Conservation (phyloP, 2,888 invertebrate genomes). For the Lasius fuliginosus region DNA sequence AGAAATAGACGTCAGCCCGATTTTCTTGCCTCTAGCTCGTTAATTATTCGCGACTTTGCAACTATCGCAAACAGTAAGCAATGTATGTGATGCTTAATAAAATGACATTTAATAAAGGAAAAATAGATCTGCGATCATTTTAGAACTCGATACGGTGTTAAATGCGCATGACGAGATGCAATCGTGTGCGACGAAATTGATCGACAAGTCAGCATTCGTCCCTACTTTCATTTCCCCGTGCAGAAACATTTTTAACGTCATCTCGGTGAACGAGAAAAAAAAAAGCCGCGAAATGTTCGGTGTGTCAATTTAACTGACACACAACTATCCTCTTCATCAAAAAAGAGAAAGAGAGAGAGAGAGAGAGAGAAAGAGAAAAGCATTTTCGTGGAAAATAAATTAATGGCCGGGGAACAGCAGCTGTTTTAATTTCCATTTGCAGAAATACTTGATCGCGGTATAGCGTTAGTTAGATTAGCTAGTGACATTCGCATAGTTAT, state of each 20-base stretch:
- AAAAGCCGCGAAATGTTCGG: slow-evolving; percentile 25
- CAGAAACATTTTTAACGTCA: slow-evolving; percentile 40
- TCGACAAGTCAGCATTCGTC: slow-evolving; percentile 42
- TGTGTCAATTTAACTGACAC: slow-evolving; percentile 50
- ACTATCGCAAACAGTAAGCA: neutral
- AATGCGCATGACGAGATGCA: slow-evolving; percentile 27
- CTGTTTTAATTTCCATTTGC: slow-evolving; percentile 40
- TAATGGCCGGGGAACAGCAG: neutral
- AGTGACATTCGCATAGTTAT: neutral
- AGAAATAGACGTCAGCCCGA: slow-evolving; percentile 34
- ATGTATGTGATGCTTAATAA: neutral
- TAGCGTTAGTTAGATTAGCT: slow-evolving; percentile 11
- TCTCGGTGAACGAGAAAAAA: slow-evolving; percentile 21
- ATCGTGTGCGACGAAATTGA: slow-evolving; percentile 47
- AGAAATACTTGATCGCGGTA: slow-evolving; percentile 17
- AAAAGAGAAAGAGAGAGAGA: neutral
- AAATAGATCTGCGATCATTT: neutral
- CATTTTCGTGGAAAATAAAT: slow-evolving; percentile 35
- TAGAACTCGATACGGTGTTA: slow-evolving; percentile 8
- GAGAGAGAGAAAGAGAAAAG: neutral
- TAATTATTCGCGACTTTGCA: slow-evolving; percentile 37
- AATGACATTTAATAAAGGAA: slow-evolving; percentile 1
- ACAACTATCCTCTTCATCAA: slow-evolving; percentile 15
- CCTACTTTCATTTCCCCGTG: slow-evolving; percentile 32
- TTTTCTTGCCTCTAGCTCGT: slow-evolving; percentile 22